Evolutionary conservation across 2,888 invertebrate species (phyloP), one percentile per base, ranked within the genome.

Genomic region (Coleophora flavipennella): DNA sequence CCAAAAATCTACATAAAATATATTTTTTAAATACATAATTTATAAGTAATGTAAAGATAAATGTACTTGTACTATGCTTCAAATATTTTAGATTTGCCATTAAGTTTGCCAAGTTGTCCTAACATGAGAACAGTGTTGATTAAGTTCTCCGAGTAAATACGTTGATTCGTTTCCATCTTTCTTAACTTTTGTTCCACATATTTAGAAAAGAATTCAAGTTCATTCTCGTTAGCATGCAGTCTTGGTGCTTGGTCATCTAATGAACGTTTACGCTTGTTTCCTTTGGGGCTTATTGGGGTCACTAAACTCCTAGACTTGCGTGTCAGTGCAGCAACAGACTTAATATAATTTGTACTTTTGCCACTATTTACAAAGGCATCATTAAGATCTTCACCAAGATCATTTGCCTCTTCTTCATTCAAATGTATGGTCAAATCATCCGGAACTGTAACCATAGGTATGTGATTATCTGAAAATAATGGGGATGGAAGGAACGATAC

Each of bases 61-160:
- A 29, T 11, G n/a, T n/a, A n/a, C n/a, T n/a, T 13, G 10, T 41
- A 52, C 49, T 53, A 59, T 44, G 48, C 40, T 38, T 79, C 76
- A 36, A 51, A 43, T 50, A 84, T 69, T 62, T 80, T 83, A 26
- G 77, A 77, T 67, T 83, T 84, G 8, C 72, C 80, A 57, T 73
- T 77, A 25, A 84, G 55, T 59, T 74, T 70, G 8, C 72, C 71
- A 10, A 84, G 64, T 54, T 84, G 84, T 31, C 84, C 84, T 13
- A 84, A 50, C 84, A 84, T 84, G 3, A 84, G 67, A 2, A 80
- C 81, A 40, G 84, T 83, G 43, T 84, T 83, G n/a, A 84, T 83
- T 55, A 84, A 62, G 51, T 84, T 84, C 53, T 84, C 84, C 10
- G 84, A 80, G 54, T 83, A 84, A 49, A 84, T 84, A 39, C 84